Conservation (phyloP, 2,797 vertebrate genomes). For the Gastrophryne carolinensis region DNA sequence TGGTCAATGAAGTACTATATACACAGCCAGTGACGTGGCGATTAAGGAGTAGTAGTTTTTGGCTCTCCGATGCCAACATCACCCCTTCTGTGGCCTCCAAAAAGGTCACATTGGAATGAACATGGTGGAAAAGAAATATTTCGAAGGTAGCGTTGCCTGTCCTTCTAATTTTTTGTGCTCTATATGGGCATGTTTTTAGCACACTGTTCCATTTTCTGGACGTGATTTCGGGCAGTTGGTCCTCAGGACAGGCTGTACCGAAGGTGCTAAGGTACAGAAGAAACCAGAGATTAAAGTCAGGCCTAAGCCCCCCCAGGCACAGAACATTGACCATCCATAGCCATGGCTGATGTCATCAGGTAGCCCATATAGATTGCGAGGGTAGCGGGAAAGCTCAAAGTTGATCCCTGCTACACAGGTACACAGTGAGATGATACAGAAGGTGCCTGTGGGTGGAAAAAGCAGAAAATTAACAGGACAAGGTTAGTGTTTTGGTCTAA, state of each 20-base stretch:
- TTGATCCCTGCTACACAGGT: constrained; percentile 98
- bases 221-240: constrained; percentile 96
- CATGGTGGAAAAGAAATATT: constrained; percentile 58
- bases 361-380: constrained; percentile 90
- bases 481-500: neutral
- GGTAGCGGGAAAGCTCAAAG: constrained; percentile 97
- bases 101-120: constrained; percentile 68
- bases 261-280: constrained; percentile 98
- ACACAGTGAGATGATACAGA: constrained; percentile 99
- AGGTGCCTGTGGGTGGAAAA: constrained; percentile 79
- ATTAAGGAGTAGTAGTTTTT: constrained; percentile 65
- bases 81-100: constrained; percentile 68
- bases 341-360: constrained; percentile 97
- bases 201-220: constrained; percentile 97
- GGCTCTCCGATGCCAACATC: constrained; percentile 56
- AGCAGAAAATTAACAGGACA: constrained; percentile 8
- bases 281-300: constrained; percentile 97
- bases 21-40: constrained; percentile 11
- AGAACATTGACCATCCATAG: constrained; percentile 99
- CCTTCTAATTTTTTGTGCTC: constrained; percentile 34
- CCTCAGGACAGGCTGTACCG: constrained; percentile 92
- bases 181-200: constrained; percentile 70
- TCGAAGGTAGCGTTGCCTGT: neutral
- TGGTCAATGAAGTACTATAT: constrained; percentile 26
- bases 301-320: constrained; percentile 95